A percentile compares a stretch with the other conserved stretches of the same genome.
These are phyloP conservation scores for Bombyx huttoni DNA, from an alignment of 2,888 invertebrate genomes.

Conservation along the genomic window DNA sequence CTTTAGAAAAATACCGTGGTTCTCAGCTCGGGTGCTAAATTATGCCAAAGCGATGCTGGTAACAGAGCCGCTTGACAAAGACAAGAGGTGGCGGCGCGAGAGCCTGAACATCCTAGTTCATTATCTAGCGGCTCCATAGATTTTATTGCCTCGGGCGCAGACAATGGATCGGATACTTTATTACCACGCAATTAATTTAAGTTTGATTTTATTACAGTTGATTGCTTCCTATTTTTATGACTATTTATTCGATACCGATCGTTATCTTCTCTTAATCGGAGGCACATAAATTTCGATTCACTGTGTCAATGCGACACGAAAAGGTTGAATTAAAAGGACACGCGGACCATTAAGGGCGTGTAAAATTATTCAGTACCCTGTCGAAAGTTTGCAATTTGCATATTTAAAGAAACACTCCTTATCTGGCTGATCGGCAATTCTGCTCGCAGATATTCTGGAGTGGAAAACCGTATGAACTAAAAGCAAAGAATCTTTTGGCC, in stretches of 20 bases:
- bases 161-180: slow-evolving; percentile 26
- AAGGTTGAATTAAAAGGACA: slow-evolving; percentile 55
- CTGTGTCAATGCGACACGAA: slow-evolving; percentile 38
- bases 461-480: slow-evolving; percentile 48
- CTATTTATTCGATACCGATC: slow-evolving; percentile 6
- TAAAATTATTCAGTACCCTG: slow-evolving; percentile 67
- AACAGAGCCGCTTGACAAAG: slow-evolving; percentile 30
- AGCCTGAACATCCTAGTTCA: slow-evolving; percentile 43
- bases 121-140: slow-evolving; percentile 36
- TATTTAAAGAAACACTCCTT: slow-evolving; percentile 67
- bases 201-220: slow-evolving; percentile 14
- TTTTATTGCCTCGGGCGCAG: slow-evolving; percentile 32
- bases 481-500: slow-evolving; percentile 45
- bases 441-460: slow-evolving; percentile 50
- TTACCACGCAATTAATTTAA: slow-evolving; percentile 23
- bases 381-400: slow-evolving; percentile 67
- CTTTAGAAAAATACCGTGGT: slow-evolving; percentile 62
- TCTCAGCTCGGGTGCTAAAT: slow-evolving; percentile 51
- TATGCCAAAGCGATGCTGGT: slow-evolving; percentile 42
- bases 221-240: slow-evolving; percentile 8
- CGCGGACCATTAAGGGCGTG: slow-evolving; percentile 62
- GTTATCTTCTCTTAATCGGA: slow-evolving; percentile 14
- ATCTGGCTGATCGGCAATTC: slow-evolving; percentile 65
- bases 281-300: slow-evolving; percentile 30
- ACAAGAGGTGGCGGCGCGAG: slow-evolving; percentile 16